Conservation (phyloP, 37 sponge, comb jelly and placozoan species). For the Amphimedon queenslandica region DNA sequence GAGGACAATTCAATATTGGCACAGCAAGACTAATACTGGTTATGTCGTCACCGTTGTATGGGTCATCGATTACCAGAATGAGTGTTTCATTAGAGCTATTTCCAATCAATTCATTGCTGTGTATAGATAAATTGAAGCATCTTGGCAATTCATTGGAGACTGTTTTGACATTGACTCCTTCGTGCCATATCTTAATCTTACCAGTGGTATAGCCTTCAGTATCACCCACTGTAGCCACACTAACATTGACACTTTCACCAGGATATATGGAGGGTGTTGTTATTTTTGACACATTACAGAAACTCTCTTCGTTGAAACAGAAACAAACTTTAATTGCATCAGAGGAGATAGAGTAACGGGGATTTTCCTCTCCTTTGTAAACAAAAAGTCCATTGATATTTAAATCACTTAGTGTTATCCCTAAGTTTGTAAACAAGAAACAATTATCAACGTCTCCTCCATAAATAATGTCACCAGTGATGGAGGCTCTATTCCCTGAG, state of each 20-base stretch:
- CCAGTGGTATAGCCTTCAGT: not conserved
- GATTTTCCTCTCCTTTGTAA: not conserved
- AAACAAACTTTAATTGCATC: not conserved
- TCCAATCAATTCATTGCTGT: not conserved
- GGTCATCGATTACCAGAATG: not conserved
- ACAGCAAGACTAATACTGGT: not conserved
- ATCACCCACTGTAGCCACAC: not conserved
- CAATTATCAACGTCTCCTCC: constrained; percentile 2
- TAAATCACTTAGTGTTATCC: not conserved
- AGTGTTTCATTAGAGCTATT: not conserved
- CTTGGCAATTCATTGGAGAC: not conserved
- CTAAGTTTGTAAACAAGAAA: not conserved
- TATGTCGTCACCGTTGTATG: not conserved
- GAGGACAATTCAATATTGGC: not conserved
- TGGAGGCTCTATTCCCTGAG: not conserved
- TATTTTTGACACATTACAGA: not conserved
- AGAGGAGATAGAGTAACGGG: not conserved
- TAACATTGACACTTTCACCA: not conserved
- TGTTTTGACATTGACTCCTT: not conserved
- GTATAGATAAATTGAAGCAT: not conserved
- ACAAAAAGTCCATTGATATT: not conserved
- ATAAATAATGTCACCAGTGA: not conserved
- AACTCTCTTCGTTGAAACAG: not conserved
- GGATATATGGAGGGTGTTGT: not conserved
- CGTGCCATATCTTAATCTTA: not conserved